Conservation (phyloP, 2,888 invertebrate species). For the Masnerella sp. region DNA sequence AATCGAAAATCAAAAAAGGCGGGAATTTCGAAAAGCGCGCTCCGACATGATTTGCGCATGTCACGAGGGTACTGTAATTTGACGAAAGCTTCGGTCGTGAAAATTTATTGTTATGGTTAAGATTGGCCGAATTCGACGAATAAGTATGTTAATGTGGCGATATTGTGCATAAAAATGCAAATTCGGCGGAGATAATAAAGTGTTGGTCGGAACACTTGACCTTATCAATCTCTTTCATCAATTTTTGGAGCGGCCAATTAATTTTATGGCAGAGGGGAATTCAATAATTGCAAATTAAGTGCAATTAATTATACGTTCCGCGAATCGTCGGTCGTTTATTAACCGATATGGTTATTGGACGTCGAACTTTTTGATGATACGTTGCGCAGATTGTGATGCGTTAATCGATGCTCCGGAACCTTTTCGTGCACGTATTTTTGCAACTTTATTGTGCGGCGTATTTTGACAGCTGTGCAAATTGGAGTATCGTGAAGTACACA, state of each 20-base stretch:
- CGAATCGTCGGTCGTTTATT: slow-evolving; percentile 9
- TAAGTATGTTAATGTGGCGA: slow-evolving; percentile 27
- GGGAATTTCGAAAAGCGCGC: too few species aligned
- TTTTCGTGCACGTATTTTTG: slow-evolving; percentile 5
- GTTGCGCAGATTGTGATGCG: slow-evolving; percentile 14
- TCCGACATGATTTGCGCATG: not conserved
- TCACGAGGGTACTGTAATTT: not conserved
- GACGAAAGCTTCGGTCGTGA: not conserved
- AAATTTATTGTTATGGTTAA: slow-evolving; percentile 10
- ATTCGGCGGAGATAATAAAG: slow-evolving; percentile 11
- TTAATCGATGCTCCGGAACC: not conserved
- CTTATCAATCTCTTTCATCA: slow-evolving; percentile 38
- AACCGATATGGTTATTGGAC: slow-evolving; percentile 33
- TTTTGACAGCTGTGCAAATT: slow-evolving; percentile 30
- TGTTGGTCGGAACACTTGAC: slow-evolving; percentile 17
- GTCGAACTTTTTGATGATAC: slow-evolving; percentile 34
- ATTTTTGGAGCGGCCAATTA: slow-evolving; percentile 29
- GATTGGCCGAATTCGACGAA: slow-evolving; percentile 7
- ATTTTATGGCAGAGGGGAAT: slow-evolving; percentile 32
- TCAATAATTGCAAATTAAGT: slow-evolving; percentile 42
- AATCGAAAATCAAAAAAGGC: slow-evolving; percentile 1
- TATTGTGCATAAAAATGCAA: slow-evolving; percentile 25
- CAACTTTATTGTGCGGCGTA: slow-evolving; percentile 13
- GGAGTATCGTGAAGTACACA: not conserved
- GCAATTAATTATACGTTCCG: slow-evolving; percentile 45